Evolutionary conservation across 2,797 vertebrate genomes (phyloP), one percentile per base, ranked within the genome.

Genomic region (Lepus oiostolus): DNA sequence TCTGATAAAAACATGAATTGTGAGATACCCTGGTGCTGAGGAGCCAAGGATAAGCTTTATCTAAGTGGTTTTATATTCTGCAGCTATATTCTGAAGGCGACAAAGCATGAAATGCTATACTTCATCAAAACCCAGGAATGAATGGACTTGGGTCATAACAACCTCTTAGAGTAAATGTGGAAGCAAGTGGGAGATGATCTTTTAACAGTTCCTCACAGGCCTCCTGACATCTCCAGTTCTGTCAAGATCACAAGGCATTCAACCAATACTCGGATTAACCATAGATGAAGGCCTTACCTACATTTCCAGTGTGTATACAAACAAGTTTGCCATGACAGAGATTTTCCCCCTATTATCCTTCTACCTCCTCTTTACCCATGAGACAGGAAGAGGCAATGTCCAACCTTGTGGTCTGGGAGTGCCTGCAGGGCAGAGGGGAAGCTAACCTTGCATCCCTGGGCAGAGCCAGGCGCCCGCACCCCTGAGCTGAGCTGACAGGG

Each of bases 401-500:
- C 74, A 67, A 70, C 42, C 47, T 85, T 35, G 28, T 72, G 77
- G 72, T 81, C 87, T n/a, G 60, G 58, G 71, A 30, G 11, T 26
- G 60, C 58, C 65, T 85, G 38, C 17, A 71, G 50, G 58, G 75
- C 79, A 88, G 28, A 54, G 28, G 52, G 70, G 77, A 85, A 54
- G 32, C 54, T 4, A 26, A 54, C 19, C 38, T 35, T 35, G 62
- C n/a, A 13, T 10, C 74, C 38, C 74, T 80, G 67, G 68, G 28
- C 67, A 89, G 32, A 38, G 17, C 17, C 72, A 67, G 94, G 50
- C 63, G 22, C 70, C 62, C 50, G 32, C 24, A 83, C 21, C 58
- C 22, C 32, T 28, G n/a, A 67, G 62, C 83, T 90, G 91, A 84
- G 68, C 85, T 71, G 80, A 60, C 35, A 52, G 90, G 70, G 32